Base-by-base conservation (phyloP, 1,140 invertebrate genomes). In the Antheraea pernyi region DNA sequence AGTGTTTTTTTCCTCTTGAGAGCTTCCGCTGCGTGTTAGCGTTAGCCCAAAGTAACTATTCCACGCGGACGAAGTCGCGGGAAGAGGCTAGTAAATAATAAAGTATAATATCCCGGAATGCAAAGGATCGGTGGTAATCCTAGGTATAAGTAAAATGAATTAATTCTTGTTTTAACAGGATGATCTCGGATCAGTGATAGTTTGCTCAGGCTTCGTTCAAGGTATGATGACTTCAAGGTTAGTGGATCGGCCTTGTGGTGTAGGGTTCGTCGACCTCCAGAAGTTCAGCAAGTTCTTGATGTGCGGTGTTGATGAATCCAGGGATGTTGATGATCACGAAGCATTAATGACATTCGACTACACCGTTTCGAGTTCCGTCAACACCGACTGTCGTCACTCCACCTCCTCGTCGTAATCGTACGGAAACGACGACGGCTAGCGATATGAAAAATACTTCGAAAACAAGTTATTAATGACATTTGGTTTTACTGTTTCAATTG, bases 221-320 rank as follows among this genome's bases (percentile, higher is more conserved):
- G 88, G 87, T 18, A 88, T 91, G 65, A 91, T 91, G 88, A 81
- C 74, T 9, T 89, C 87, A 22, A 80, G 83, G 16, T 73, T 88
- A 18, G 79, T 89, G 16, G 88, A 91, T 68, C 74, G 88, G 1
- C 87, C 87, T 8, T 89, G 87, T 59, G 87, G 87, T 0, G 79
- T 86, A 0, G 88, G 88, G 3, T 91, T 85, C 68, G 16, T 87
- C 0, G 84, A 91, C 69, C 48, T 91, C 0, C 71, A 64, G 13
- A 64, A 71, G 19, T 87, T 86, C 73, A 72, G 69, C 13, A 91
- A 89, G 69, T 91, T 89, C 70, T 63, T 91, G 16, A 86, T 78
- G 0, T 91, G 88, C 59, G 85, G 81, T 3, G 85, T 91, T 2
- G 88, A 91, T 39, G 88, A 87, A 69, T 80, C 88, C 0, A 79